Evolutionary conservation across 2,888 invertebrate genomes (phyloP), one percentile per base, ranked within the genome.

Genomic region (Fabriciana adippe): DNA sequence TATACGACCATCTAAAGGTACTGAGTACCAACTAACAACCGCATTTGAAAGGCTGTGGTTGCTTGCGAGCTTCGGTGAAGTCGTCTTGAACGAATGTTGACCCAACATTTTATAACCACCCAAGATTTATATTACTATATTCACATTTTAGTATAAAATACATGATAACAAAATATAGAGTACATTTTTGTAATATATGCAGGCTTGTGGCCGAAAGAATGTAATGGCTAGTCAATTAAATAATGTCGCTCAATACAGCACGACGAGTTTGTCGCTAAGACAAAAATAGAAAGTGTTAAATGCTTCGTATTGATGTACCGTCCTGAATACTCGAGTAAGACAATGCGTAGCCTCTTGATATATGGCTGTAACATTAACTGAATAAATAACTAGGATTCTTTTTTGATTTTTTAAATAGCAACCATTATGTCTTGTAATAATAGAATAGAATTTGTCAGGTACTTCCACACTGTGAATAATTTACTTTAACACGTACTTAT

Each of bases 231-330:
- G 62, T 67, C 61, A 64, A 64, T 66, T 76, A 8, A 83, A 83
- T 86, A 83, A 83, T 85, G 81, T 82, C 83, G 85, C 77, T 78
- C 77, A 78, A 80, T 81, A 84, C 78, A 79, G 78, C 78, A 80
- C 78, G 75, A 79, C 81, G 80, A 53, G 54, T 56, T 66, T 73
- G 71, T 65, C 71, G 71, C 79, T 79, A 74, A 76, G 78, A 83
- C 84, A 81, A 84, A 88, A 89, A 88, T 90, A 90, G 89, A 90
- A 89, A 90, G 90, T 89, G 87, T 87, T 81, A 85, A 86, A 86
- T 83, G 81, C 79, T 80, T 82, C 79, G 79, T 80, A 83, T 81
- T 80, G 79, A 79, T 81, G 74, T 73, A 76, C 76, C 77, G 84
- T 80, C 75, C 82, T 81, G 83, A 82, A 87, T 88, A 82, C 80